phyloP scores from a whole-genome alignment of 2,113 vertebrate species.

The Ceyx cyanopectus region DNA sequence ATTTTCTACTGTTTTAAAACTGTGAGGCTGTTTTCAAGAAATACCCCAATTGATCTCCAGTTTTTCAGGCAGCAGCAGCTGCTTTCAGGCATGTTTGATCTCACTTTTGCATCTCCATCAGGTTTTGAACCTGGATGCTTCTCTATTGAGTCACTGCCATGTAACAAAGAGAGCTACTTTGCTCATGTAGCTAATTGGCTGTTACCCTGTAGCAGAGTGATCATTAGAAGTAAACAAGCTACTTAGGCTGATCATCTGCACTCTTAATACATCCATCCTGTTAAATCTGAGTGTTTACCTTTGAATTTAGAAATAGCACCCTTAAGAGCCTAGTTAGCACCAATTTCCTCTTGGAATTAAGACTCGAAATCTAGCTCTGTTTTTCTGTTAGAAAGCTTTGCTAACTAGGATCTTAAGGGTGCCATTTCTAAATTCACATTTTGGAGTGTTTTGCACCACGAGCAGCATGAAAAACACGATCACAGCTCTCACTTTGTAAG shows the following conservation, averaged over 20 bases:
- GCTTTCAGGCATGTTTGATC: not conserved
- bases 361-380: not conserved
- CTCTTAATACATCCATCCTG: not conserved
- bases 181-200: not conserved
- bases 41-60: not conserved
- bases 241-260: not conserved
- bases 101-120: not conserved
- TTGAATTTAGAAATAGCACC: not conserved
- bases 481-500: not conserved
- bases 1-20: constrained; percentile 37
- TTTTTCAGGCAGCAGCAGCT: not conserved
- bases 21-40: not conserved
- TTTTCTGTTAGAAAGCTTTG: not conserved
- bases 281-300: not conserved
- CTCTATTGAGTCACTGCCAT: not conserved
- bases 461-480: not conserved
- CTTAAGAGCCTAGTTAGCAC: not conserved
- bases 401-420: not conserved
- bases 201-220: not conserved
- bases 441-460: not conserved
- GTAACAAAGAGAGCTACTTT: not conserved
- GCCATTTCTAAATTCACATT: not conserved
- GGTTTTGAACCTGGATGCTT: not conserved
- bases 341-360: not conserved
- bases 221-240: not conserved